These are phyloP conservation scores for Xanthorhoe spadicearia DNA, from an alignment of 2,888 invertebrate genomes.

Conservation along the genomic window DNA sequence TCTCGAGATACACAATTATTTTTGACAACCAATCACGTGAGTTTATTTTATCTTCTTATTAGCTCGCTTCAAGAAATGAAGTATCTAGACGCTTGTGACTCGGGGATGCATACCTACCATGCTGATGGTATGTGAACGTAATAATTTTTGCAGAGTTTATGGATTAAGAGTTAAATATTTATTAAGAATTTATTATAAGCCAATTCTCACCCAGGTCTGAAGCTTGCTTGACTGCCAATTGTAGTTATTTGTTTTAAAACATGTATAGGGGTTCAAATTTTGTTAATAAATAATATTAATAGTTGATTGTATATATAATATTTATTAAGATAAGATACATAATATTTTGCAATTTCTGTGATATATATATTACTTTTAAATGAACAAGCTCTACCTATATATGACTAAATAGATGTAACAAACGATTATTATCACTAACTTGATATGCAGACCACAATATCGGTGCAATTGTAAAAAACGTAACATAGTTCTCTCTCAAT, in stretches of 20 bases:
- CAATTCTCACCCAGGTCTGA: background rate
- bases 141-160: too few relatives aligned
- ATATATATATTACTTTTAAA: conserved; percentile 29
- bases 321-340: conserved; percentile 10
- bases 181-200: background rate
- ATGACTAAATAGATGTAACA: conserved; percentile 10
- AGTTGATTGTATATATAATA: conserved; percentile 4
- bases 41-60: too few relatives aligned
- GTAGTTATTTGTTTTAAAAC: background rate
- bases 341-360: conserved; percentile 37
- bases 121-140: too few relatives aligned
- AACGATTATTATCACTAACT: conserved; percentile 3
- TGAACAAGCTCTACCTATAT: background rate
- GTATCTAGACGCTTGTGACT: too few relatives aligned
- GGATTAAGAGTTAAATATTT: background rate
- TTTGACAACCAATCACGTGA: too few relatives aligned
- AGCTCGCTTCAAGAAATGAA: too few relatives aligned
- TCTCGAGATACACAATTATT: too few relatives aligned
- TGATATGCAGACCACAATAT: conserved; percentile 7
- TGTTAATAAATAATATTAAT: background rate
- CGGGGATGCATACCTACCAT: too few relatives aligned
- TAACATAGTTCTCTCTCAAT: conserved; percentile 7
- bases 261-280: background rate
- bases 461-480: conserved; percentile 9
- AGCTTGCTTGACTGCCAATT: conserved; percentile 1